These are phyloP conservation scores for Latheticus oryzae DNA, from an alignment of 2,888 invertebrate species.

Conservation along the genomic window DNA sequence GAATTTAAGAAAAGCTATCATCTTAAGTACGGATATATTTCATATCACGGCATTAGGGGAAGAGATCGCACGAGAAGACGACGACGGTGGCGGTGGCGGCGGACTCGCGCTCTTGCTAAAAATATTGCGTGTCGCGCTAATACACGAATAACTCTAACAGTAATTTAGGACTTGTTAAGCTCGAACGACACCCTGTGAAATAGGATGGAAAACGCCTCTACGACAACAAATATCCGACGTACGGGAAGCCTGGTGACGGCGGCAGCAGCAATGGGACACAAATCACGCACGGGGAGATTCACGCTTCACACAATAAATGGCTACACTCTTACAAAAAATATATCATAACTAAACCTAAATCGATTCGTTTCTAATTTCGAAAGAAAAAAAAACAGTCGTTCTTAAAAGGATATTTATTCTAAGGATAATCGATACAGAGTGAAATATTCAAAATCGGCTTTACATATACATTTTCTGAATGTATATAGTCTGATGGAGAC, in stretches of 20 bases:
- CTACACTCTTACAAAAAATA: too few species aligned
- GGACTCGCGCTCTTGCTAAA: constrained; percentile 47
- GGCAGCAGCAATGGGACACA: too few species aligned
- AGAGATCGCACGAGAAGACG: constrained; percentile 51
- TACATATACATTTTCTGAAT: not conserved
- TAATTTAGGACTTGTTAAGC: constrained; percentile 57
- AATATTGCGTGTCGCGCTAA: constrained; percentile 64
- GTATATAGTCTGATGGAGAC: constrained; percentile 29
- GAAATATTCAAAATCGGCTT: too few species aligned
- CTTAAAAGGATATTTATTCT: too few species aligned
- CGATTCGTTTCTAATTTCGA: too few species aligned
- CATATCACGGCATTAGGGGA: constrained; percentile 63
- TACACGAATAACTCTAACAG: constrained; percentile 57
- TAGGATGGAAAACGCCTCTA: constrained; percentile 41
- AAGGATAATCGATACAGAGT: too few species aligned
- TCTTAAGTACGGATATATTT: constrained; percentile 67
- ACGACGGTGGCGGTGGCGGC: constrained; percentile 37
- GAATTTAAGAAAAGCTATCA: constrained; percentile 68
- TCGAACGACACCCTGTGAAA: constrained; percentile 49
- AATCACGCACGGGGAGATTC: constrained; percentile 26
- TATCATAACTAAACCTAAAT: too few species aligned
- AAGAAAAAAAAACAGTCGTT: too few species aligned
- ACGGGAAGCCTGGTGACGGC: constrained; percentile 9
- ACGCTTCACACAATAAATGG: constrained; percentile 14
- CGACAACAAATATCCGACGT: constrained; percentile 34